Base-by-base conservation (phyloP, 2,888 invertebrate species). In the Lithophane socia region DNA sequence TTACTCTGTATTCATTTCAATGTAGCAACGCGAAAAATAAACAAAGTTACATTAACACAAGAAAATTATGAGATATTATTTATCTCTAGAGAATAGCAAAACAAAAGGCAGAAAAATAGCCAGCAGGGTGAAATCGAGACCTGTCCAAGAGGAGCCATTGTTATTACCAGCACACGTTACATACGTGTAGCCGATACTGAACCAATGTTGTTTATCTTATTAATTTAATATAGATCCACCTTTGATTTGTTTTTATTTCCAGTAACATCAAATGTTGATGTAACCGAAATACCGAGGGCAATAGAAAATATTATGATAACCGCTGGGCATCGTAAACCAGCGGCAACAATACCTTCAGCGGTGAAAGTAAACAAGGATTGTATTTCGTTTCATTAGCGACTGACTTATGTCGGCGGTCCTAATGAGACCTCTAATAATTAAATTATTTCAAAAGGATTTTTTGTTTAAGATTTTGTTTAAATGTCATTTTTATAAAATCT, bases 301-400 rank as follows among this genome's bases (percentile, higher is more conserved):
- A 86, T 72, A 72, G 86, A 91, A 90, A 92, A 93, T 91, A 91
- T 92, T 92, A 79, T 92, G 87, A 88, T 91, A 91, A 91, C 87
- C 89, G 74, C 70, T 79, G 69, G 65, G 49, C 63, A 90, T 86
- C 85, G 82, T 86, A 84, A 89, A 91, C 89, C 82, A 87, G 80
- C 83, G 81, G 73, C 60, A 79, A 89, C 86, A 90, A 89, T 91
- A 89, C 87, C 86, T 87, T 86, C 78, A 88, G 85, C 85, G 85
- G 80, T 83, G 83, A 88, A 90, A 92, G 90, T 91, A 92, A 92
- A 92, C 91, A 90, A 83, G 87, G 86, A 88, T 92, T 90, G 90
- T 87, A 86, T 93, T 92, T 88, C 90, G 85, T 92, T 93, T 93
- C 91, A 92, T 93, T 93, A 93, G 88, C 88, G 89, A 88, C 83